A percentile compares a stretch with the other conserved stretches of the same genome.
These are phyloP conservation scores for Cygnus olor DNA, from an alignment of 2,797 vertebrate species.

Conservation along the genomic window DNA sequence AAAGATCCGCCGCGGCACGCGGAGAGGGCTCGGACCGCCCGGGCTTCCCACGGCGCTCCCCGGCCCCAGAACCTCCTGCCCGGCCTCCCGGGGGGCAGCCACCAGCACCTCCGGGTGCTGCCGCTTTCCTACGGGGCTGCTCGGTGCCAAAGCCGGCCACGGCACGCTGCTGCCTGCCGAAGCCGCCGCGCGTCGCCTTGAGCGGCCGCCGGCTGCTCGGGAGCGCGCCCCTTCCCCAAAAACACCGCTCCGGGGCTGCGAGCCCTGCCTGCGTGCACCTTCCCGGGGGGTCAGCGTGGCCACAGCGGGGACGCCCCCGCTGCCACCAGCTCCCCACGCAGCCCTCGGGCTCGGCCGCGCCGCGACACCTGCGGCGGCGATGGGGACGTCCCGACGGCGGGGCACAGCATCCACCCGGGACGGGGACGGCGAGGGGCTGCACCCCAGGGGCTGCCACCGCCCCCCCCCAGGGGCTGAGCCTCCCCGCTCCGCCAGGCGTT, in stretches of 20 bases:
- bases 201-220: rapidly evolving
- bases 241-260: not conserved
- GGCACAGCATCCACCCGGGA: rapidly evolving
- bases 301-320: rapidly evolving
- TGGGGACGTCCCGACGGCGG: rapidly evolving
- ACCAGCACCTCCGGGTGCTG: not conserved
- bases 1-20: not conserved
- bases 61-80: not conserved
- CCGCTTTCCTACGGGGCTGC: rapidly evolving
- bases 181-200: no score
- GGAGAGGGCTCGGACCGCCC: not conserved
- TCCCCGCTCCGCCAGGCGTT: constrained; percentile 4
- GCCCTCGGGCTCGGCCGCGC: not conserved
- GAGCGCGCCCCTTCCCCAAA: not conserved
- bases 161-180: rapidly evolving
- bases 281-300: not conserved
- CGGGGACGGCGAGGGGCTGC: no score
- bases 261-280: not conserved
- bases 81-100: not conserved
- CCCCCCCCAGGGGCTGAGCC: not conserved
- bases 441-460: not conserved
- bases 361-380: rapidly evolving
- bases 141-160: rapidly evolving
- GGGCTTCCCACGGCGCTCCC: not conserved
- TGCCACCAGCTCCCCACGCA: not conserved